Conservation (phyloP, 2,113 vertebrate genomes). For the Benthochromis sp. region DNA sequence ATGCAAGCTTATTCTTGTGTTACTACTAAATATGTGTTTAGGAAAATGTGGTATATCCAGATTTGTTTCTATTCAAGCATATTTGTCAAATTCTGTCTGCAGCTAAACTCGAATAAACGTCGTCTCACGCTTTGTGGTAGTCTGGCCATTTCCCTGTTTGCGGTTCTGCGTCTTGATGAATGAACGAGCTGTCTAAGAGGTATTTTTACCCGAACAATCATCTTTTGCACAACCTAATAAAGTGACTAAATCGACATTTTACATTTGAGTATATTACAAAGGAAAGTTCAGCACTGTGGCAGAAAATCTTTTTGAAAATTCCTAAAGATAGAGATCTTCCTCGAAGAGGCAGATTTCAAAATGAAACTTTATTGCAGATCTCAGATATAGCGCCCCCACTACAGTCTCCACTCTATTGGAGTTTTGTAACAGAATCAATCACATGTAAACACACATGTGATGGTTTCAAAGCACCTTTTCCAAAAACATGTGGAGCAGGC, state of each 20-base stretch:
- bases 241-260: neutral
- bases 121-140: neutral
- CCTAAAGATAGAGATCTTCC: neutral
- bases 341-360: neutral
- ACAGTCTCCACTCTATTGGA: neutral
- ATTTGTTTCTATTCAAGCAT: neutral
- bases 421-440: neutral
- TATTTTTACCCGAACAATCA: neutral
- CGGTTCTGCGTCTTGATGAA: neutral
- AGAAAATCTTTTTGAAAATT: neutral
- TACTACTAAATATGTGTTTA: neutral
- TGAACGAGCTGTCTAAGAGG: neutral
- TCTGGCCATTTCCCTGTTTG: neutral
- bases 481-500: neutral
- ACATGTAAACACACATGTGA: neutral
- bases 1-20: neutral
- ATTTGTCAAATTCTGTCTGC: neutral
- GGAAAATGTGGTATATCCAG: rapidly evolving
- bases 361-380: neutral
- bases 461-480: neutral
- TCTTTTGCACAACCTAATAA: neutral
- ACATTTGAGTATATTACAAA: neutral
- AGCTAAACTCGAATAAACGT: neutral
- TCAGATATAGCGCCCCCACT: neutral
- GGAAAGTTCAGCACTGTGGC: neutral